phyloP scores from a whole-genome alignment of 1,140 invertebrate genomes.

The Bombus picipes region DNA sequence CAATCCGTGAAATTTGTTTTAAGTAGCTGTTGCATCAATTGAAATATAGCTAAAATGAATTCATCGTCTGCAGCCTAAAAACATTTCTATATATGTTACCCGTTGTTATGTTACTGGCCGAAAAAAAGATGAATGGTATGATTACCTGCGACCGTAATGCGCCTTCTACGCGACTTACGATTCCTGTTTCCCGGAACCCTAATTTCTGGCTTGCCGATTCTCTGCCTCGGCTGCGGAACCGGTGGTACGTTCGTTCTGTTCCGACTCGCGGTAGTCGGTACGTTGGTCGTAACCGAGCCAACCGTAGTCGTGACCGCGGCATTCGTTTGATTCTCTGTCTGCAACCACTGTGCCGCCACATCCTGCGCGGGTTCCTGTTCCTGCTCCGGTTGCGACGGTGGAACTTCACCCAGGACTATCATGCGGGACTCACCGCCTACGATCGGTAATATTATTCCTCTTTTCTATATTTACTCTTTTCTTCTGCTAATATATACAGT shows the following conservation, averaged over 20 bases:
- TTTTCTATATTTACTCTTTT: neutral
- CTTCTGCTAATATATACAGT: neutral
- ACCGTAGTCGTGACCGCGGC: neutral
- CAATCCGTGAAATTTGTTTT: neutral
- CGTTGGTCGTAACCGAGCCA: neutral
- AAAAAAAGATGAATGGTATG: slow-evolving; percentile 69
- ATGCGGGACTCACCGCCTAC: slow-evolving; percentile 77
- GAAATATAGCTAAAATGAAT: neutral
- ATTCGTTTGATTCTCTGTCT: slow-evolving; percentile 64
- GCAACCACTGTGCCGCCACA: slow-evolving; percentile 79
- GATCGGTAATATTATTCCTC: slow-evolving; percentile 28
- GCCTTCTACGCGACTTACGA: slow-evolving; percentile 81
- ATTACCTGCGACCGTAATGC: slow-evolving; percentile 79
- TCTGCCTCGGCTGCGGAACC: slow-evolving; percentile 74
- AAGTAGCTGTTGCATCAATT: neutral
- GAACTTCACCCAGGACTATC: slow-evolving; percentile 80
- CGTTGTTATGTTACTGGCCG: neutral
- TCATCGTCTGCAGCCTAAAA: neutral
- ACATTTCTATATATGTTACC: slow-evolving; percentile 15
- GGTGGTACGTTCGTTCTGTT: slow-evolving; percentile 60
- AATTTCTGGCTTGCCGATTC: slow-evolving; percentile 64
- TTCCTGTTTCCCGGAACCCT: slow-evolving; percentile 73
- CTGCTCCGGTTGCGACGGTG: slow-evolving; percentile 75
- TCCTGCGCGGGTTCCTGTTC: slow-evolving; percentile 79
- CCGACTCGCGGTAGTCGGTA: slow-evolving; percentile 36